Percentiles rank a stretch among this genome's conserved stretches.
These are phyloP conservation scores for Anarhynchus alexandrinus DNA, from an alignment of 2,113 vertebrate species.

Conservation along the genomic window DNA sequence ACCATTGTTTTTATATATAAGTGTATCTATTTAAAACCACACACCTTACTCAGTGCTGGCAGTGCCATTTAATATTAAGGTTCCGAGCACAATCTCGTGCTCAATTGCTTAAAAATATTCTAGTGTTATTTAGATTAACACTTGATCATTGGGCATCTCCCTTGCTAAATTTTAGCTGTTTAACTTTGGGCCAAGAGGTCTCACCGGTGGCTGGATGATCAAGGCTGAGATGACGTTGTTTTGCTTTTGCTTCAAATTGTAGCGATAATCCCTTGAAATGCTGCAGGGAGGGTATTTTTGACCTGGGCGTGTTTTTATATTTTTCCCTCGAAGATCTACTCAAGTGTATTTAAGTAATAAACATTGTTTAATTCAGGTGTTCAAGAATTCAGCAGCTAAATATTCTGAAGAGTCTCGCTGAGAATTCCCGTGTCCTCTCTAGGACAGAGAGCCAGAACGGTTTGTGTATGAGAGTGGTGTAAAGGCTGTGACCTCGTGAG, in stretches of 20 bases:
- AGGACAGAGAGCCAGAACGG: neutral
- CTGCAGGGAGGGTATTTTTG: neutral
- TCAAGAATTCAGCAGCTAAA: neutral
- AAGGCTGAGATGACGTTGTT: neutral
- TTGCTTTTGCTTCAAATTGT: neutral
- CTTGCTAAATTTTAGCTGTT: neutral
- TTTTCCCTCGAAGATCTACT: neutral
- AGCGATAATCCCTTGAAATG: neutral
- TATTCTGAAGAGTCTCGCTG: neutral
- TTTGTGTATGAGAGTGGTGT: neutral
- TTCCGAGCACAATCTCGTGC: neutral
- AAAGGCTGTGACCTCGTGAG: neutral
- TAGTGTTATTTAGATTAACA: neutral
- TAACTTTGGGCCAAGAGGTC: neutral
- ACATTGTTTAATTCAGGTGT: neutral
- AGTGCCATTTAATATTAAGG: neutral
- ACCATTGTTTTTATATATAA: neutral
- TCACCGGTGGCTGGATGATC: neutral
- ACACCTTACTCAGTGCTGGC: neutral
- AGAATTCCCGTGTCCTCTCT: neutral
- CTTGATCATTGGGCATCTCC: neutral
- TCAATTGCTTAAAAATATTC: neutral
- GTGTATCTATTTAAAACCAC: neutral
- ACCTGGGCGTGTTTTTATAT: neutral
- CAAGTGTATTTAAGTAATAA: neutral